Conservation (phyloP, 2,888 invertebrate species). For the Apamea sordens region DNA sequence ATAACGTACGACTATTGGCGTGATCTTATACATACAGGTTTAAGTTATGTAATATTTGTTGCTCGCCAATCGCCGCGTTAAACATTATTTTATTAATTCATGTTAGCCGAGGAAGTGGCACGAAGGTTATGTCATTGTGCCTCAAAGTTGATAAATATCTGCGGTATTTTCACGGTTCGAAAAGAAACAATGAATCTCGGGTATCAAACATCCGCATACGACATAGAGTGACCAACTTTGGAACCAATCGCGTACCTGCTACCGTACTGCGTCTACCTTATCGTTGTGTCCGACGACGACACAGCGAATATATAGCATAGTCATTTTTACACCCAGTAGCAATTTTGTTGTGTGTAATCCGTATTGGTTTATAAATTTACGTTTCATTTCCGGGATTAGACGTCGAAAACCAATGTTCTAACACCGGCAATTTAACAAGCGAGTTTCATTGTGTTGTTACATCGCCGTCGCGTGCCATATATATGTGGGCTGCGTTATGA, state of each 20-base stretch:
- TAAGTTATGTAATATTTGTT: slow-evolving; percentile 15
- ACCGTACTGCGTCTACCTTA: slow-evolving; percentile 14
- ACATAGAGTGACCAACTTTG: slow-evolving; percentile 32
- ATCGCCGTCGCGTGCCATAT: slow-evolving; percentile 8
- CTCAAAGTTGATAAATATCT: slow-evolving; percentile 71
- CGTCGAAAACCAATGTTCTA: slow-evolving; percentile 22
- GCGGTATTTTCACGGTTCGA: slow-evolving; percentile 68
- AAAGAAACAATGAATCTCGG: slow-evolving; percentile 73
- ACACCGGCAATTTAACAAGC: slow-evolving; percentile 2
- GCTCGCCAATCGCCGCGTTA: not conserved
- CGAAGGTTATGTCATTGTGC: slow-evolving; percentile 65
- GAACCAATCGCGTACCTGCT: slow-evolving; percentile 16
- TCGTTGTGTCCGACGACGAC: slow-evolving; percentile 20
- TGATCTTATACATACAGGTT: not conserved
- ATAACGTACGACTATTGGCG: not conserved
- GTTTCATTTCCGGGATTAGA: slow-evolving; percentile 46
- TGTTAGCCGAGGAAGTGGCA: slow-evolving; percentile 26
- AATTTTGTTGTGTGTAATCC: slow-evolving; percentile 25
- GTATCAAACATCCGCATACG: slow-evolving; percentile 71
- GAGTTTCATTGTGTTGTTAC: slow-evolving; percentile 9
- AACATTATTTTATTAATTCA: slow-evolving; percentile 32
- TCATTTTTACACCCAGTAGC: slow-evolving; percentile 21
- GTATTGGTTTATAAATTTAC: slow-evolving; percentile 30
- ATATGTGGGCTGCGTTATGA: slow-evolving; percentile 6
- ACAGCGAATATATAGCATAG: slow-evolving; percentile 18